A percentile compares a stretch with the other conserved stretches of the same genome.
phyloP scores from a whole-genome alignment of 1,140 invertebrate genomes.

The Maconellicoccus hirsutus region DNA sequence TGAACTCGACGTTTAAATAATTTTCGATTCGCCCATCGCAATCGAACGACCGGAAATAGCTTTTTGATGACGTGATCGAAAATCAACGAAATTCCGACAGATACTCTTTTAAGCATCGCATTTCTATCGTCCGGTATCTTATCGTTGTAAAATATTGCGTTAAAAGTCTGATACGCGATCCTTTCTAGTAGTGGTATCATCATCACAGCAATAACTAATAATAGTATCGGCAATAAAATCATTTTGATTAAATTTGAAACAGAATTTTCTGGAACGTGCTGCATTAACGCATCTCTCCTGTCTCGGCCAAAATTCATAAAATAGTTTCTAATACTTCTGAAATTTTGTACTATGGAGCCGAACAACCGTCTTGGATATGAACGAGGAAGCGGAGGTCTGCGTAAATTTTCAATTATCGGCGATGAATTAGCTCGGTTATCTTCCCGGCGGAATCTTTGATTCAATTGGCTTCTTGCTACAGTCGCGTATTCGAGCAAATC shows the following conservation, averaged over 20 bases:
- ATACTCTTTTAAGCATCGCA: not conserved
- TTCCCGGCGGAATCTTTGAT: not conserved
- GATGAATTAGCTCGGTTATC: no score
- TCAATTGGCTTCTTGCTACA: not conserved
- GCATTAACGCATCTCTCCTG: not conserved
- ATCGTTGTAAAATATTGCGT: not conserved
- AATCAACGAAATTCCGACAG: not conserved
- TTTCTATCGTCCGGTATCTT: not conserved
- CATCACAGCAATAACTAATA: not conserved
- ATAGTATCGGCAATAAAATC: not conserved
- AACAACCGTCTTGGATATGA: not conserved
- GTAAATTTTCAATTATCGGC: no score
- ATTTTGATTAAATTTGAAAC: slow-evolving; percentile 4
- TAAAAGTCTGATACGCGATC: not conserved
- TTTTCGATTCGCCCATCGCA: slow-evolving; percentile 1
- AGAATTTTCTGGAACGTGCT: not conserved
- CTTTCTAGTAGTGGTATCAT: not conserved
- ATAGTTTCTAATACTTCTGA: not conserved
- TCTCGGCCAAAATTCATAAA: not conserved
- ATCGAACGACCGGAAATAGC: not conserved
- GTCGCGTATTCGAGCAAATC: not conserved
- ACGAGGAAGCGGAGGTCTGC: not conserved
- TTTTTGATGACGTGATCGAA: slow-evolving; percentile 13
- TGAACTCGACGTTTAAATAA: slow-evolving; percentile 12
- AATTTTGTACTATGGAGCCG: not conserved